Base-by-base conservation (phyloP, 2,888 invertebrate species). In the Sinopyrophorus schimmeli region DNA sequence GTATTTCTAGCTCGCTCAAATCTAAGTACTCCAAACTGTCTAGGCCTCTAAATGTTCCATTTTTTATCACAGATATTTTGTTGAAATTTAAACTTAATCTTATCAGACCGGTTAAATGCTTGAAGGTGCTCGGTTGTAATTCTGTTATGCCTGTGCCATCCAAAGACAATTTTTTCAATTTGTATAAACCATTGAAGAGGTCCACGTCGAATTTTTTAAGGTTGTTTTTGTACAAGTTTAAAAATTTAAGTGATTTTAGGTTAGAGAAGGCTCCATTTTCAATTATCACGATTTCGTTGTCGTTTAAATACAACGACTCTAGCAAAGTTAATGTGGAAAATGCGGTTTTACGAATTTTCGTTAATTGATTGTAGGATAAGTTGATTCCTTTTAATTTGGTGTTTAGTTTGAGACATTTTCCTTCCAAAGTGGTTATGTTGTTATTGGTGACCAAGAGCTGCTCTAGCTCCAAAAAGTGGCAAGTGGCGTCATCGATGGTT, bases 381-480 rank as follows among this genome's bases (percentile, higher is more conserved):
- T 43, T 24, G 3, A 35, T 6, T n/a, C 20, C 26, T 20, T 24
- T 35, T 4, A 43, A n/a, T 21, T 20, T 34, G 15, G 34, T 43
- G 20, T 43, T 43, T 1, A 18, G 7, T 6, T 20, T n/a, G 1
- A 43, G 20, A 35, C 43, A 35, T 11, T 21, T 14, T n/a, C 24
- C 63, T 27, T 75, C 43, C 15, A 71, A 70, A 1, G 62, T 52
- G 54, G 76, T 75, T 3, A 69, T 55, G 24, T 72, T 69, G 18
- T 66, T 68, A n/a, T n/a, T n/a, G 1, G 61, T 59, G 3, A 76
- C 38, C 12, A 2, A 24, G 3, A 46, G 15, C 16, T 38, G 28
- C 20, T 38, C 38, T 15, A 46, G 20, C 5, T 23, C 5, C 6
- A 2, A 2, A 9, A 46, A 18, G 1, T 38, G 30, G 10, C 46